Base-by-base conservation (phyloP, 2,113 vertebrate genomes). In the Percopsis transmontana region DNA sequence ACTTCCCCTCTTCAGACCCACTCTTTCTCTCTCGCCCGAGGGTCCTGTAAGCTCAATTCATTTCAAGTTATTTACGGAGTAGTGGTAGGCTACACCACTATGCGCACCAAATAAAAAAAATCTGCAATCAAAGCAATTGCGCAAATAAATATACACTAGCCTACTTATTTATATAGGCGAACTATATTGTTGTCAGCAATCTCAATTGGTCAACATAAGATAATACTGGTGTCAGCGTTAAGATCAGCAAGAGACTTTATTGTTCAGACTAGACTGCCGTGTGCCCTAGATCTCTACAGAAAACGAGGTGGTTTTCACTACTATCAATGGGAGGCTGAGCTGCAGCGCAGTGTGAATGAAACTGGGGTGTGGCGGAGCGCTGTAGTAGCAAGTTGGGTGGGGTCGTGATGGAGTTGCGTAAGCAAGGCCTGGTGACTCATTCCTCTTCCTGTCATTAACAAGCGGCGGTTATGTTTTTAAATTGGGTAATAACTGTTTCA, bases 361-460 rank as follows among this genome's bases (percentile, higher is more conserved):
- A 82, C 55, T 67, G 79, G 85, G 88, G 85, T 86, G 88, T 84
- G 83, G 84, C 51, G 62, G 70, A 20, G 54, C 11, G 40, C 45
- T 71, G 66, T 59, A 51, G 72, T 79, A 76, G 81, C 72, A 27
- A 78, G 72, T 69, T 83, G 78, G 83, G 74, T 81, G 79, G 81
- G 82, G 83, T 74, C 68, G 76, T 67, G 76, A 83, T 40, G 67
- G 48, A 45, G 81, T 90, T 91, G 87, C 27, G 62, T 82, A 90
- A 90, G 66, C 61, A 52, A 40, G 59, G 64, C 68, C 76, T 72
- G 85, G 86, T 89, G 87, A 91, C 81, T 92, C 91, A 92, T 85
- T 69, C 76, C 72, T 77, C n/a, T n/a, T n/a, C 76, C 80, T 87
- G 80, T 83, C 85, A 85, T 83, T 84, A 85, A 74, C 79, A 83